A percentile compares a stretch with the other conserved stretches of the same genome.
phyloP scores from a whole-genome alignment of 1,140 invertebrate genomes.

The Campoletis sonorensis region DNA sequence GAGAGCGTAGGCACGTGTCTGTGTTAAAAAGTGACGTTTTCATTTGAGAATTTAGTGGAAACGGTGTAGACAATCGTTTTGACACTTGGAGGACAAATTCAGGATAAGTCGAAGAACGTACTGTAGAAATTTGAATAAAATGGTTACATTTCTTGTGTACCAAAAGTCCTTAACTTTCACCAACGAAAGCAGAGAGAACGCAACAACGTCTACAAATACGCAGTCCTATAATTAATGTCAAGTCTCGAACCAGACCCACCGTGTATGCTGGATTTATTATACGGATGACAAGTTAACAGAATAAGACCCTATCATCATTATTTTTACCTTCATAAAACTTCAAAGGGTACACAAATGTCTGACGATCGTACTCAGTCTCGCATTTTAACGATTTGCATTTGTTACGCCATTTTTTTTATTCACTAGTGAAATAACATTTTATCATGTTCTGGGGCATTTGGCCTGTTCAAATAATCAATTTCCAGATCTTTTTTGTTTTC shows the following conservation, averaged over 20 bases:
- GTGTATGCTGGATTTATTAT: neutral
- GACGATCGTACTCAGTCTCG: neutral
- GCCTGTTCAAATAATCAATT: neutral
- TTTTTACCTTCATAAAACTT: neutral
- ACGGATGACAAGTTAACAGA: conserved; percentile 11
- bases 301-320: neutral
- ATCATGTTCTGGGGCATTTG: neutral
- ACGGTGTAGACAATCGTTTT: no score
- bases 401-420: neutral
- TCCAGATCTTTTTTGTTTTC: neutral
- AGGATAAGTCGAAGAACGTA: no score
- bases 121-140: no score
- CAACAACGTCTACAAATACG: neutral
- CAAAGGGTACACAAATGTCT: neutral
- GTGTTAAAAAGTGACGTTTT: no score
- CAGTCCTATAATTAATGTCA: conserved; percentile 22
- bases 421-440: neutral
- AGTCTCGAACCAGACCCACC: neutral
- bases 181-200: neutral
- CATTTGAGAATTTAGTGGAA: no score
- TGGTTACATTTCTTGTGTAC: no score
- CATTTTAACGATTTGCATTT: neutral
- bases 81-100: no score
- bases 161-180: no score
- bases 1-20: no score